Evolutionary conservation across 2,113 vertebrate species (phyloP).

Genomic region (Hippocampus guttulatus): DNA sequence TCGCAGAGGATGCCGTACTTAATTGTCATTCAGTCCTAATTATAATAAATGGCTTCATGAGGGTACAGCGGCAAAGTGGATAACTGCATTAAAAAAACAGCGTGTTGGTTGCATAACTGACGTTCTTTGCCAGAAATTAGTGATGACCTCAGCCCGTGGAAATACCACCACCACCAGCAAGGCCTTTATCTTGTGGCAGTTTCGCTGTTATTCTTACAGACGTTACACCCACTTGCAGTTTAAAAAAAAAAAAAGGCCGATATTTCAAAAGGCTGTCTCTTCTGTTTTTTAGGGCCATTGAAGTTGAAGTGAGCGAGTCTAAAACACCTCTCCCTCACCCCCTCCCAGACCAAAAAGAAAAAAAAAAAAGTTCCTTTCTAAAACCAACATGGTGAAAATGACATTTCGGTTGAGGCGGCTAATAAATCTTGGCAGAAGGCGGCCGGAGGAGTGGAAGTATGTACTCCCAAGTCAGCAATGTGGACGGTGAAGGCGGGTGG

Average conservation of each 20-base stretch:
- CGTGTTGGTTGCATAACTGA: constrained; percentile 43
- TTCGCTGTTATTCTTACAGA: constrained; percentile 66
- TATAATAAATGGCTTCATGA: constrained; percentile 33
- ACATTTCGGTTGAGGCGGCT: constrained; percentile 63
- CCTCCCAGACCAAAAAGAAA: constrained; percentile 27
- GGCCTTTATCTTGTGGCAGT: constrained; percentile 54
- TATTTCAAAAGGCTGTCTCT: constrained; percentile 65
- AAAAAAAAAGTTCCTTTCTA: constrained; percentile 32
- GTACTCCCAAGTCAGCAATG: constrained; percentile 54
- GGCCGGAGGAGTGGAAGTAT: constrained; percentile 58
- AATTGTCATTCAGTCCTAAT: constrained; percentile 20
- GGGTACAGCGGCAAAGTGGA: constrained; percentile 28
- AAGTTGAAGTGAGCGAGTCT: constrained; percentile 50
- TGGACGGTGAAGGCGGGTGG: constrained; percentile 35
- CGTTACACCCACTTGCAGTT: constrained; percentile 63
- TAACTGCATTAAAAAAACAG: constrained; percentile 19
- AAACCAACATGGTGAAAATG: constrained; percentile 71
- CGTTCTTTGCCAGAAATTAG: constrained; percentile 5
- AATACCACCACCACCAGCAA: constrained; percentile 50
- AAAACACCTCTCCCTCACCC: constrained; percentile 22
- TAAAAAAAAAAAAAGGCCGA: constrained; percentile 48
- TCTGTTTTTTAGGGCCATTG: constrained; percentile 60
- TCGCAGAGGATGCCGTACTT: constrained; percentile 1
- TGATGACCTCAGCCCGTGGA: constrained; percentile 17
- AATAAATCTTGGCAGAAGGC: constrained; percentile 68